Conservation (phyloP, 2,888 invertebrate genomes). For the Corythucha ciliata region DNA sequence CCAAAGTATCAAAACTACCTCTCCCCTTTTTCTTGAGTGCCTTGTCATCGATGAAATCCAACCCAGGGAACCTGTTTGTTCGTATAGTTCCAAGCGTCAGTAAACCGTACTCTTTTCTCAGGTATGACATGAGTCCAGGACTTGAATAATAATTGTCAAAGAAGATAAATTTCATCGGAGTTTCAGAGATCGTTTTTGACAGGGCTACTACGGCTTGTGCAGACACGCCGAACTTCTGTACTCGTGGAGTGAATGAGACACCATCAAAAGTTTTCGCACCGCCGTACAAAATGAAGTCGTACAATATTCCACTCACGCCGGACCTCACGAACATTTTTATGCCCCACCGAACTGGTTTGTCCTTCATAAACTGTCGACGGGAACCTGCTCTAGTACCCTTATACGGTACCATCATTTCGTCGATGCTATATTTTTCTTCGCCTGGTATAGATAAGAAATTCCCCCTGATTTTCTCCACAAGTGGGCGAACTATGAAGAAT, state of each 20-base stretch:
- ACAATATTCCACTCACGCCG: neutral
- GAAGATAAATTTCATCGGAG: slow-evolving; percentile 25
- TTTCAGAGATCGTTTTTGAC: neutral
- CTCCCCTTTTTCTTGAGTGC: slow-evolving; percentile 6
- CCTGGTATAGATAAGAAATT: neutral
- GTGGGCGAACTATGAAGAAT: slow-evolving; percentile 5
- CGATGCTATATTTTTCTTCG: slow-evolving; percentile 1
- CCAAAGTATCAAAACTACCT: slow-evolving; percentile 8
- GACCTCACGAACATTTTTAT: slow-evolving; percentile 1
- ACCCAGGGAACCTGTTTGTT: slow-evolving; percentile 22
- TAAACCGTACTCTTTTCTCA: slow-evolving; percentile 25
- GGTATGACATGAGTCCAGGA: slow-evolving; percentile 19
- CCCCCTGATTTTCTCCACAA: neutral
- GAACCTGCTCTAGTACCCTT: neutral
- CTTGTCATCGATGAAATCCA: slow-evolving; percentile 24
- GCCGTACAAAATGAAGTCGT: neutral
- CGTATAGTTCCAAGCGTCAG: slow-evolving; percentile 26
- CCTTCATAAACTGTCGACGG: neutral
- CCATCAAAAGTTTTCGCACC: neutral
- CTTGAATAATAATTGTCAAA: slow-evolving; percentile 34
- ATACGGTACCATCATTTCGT: slow-evolving; percentile 5
- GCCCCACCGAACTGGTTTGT: no score
- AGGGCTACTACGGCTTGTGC: slow-evolving; percentile 5
- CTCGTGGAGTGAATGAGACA: neutral
- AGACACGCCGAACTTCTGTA: slow-evolving; percentile 4